phyloP scores from a whole-genome alignment of 2,888 invertebrate genomes.

The Stenolophus ochropezus region DNA sequence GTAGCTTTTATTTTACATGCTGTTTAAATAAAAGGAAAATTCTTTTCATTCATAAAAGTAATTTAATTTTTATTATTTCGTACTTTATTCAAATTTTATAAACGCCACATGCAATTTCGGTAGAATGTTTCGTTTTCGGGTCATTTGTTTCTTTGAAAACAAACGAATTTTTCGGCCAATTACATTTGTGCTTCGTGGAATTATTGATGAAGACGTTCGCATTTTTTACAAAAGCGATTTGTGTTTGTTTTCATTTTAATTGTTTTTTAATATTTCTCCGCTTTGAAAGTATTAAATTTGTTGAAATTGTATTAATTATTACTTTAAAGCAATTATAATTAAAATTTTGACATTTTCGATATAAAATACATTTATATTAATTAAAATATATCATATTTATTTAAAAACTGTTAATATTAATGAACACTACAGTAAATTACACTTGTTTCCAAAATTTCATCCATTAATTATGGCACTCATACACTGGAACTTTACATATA shows the following conservation, averaged over 20 bases:
- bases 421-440: not conserved
- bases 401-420: not conserved
- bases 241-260: slow-evolving; percentile 1
- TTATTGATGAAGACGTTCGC: slow-evolving; percentile 2
- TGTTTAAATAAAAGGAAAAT: slow-evolving; percentile 15
- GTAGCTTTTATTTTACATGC: not conserved
- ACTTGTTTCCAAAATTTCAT: not conserved
- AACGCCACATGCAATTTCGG: not conserved
- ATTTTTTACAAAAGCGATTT: not conserved
- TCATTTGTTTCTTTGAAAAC: slow-evolving; percentile 8
- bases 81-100: slow-evolving; percentile 11
- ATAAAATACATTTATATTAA: not conserved
- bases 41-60: slow-evolving; percentile 5
- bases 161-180: slow-evolving; percentile 19
- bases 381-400: not conserved
- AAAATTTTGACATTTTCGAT: not conserved
- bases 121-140: not conserved
- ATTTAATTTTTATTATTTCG: slow-evolving; percentile 12
- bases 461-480: not conserved
- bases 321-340: not conserved
- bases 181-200: not conserved
- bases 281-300: not conserved
- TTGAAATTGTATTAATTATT: not conserved
- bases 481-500: not conserved
- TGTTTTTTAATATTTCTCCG: not conserved